Conservation (phyloP, 2,888 invertebrate species). For the Atethmia centrago region DNA sequence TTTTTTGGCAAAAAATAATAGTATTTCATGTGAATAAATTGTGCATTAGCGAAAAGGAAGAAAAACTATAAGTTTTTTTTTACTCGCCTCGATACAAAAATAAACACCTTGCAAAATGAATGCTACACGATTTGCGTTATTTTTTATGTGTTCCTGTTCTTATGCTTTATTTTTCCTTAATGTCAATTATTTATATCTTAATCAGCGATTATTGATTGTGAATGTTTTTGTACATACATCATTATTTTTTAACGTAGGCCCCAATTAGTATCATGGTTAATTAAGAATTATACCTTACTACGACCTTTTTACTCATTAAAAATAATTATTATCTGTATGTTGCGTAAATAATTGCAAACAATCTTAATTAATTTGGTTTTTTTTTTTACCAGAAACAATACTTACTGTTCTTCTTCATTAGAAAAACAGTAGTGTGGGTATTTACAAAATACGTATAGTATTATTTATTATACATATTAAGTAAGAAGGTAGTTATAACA, state of each 20-base stretch:
- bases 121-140: constrained; percentile 4
- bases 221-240: constrained; percentile 44
- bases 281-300: constrained; percentile 26
- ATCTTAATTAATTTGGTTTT: not conserved
- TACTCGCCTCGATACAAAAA: constrained; percentile 3
- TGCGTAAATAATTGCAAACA: constrained; percentile 25
- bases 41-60: not conserved
- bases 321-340: constrained; percentile 28
- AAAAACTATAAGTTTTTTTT: not conserved
- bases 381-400: too few relatives aligned
- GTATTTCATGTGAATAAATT: not conserved
- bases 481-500: not conserved
- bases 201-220: constrained; percentile 45
- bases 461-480: too few relatives aligned
- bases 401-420: not conserved
- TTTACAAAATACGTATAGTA: too few relatives aligned
- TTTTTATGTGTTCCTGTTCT: constrained; percentile 33
- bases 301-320: constrained; percentile 46
- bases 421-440: not conserved
- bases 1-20: not conserved
- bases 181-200: constrained; percentile 51
- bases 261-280: constrained; percentile 52
- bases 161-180: constrained; percentile 25
- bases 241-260: constrained; percentile 42
- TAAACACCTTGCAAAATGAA: constrained; percentile 38